Evolutionary conservation across 1,140 invertebrate species (phyloP).

Genomic region (Teleogryllus occipitalis): DNA sequence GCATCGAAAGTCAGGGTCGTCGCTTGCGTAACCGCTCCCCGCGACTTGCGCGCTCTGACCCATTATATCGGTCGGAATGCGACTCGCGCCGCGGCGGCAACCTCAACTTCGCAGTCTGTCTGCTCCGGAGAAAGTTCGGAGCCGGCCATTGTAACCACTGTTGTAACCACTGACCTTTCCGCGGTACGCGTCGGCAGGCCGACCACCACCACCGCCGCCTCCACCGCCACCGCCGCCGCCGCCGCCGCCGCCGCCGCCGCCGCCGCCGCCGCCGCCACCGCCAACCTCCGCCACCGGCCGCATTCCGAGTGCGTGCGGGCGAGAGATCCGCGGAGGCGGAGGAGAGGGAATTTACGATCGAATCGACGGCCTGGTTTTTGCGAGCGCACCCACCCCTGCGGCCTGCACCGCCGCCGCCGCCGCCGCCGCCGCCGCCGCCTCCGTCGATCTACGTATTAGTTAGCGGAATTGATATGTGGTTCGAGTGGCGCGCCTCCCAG

Average conservation of each 20-base stretch:
- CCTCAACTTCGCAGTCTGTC: not conserved
- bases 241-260: too few relatives aligned
- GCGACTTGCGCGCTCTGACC: not conserved
- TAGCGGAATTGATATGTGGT: conserved; percentile 4
- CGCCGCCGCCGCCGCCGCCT: too few relatives aligned
- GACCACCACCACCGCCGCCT: not conserved
- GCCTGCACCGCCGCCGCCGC: too few relatives aligned
- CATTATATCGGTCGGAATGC: not conserved
- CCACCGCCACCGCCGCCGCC: too few relatives aligned
- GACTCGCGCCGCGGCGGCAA: not conserved
- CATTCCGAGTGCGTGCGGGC: not conserved
- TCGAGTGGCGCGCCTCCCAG: not conserved
- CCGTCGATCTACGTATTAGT: not conserved
- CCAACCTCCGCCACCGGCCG: not conserved
- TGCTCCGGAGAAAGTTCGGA: not conserved
- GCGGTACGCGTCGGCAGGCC: not conserved
- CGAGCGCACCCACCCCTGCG: not conserved
- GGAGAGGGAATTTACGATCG: not conserved
- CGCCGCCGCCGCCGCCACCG: too few relatives aligned
- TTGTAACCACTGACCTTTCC: conserved; percentile 3
- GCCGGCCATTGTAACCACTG: not conserved
- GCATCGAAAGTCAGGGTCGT: not conserved
- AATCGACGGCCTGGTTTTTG: not conserved
- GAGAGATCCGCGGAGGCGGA: not conserved
- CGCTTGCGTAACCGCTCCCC: not conserved